These are phyloP conservation scores for Enoplosus armatus DNA, from an alignment of 2,797 vertebrate genomes.

Conservation along the genomic window DNA sequence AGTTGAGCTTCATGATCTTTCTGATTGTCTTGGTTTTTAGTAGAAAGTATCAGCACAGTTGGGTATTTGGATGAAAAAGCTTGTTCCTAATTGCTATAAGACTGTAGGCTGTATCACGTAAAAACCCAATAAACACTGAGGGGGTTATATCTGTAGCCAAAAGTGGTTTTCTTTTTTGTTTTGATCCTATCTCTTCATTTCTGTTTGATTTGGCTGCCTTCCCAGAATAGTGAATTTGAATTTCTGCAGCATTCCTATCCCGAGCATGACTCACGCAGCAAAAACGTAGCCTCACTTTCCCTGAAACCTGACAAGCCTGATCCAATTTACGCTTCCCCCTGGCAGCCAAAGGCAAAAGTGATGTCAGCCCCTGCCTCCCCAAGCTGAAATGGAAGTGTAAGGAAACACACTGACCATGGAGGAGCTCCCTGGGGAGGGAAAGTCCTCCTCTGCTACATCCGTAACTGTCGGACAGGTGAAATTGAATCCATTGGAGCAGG, in stretches of 20 bases:
- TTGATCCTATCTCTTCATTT: slow-evolving; percentile 11
- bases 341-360: slow-evolving; percentile 45
- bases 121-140: not conserved
- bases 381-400: slow-evolving; percentile 49
- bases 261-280: slow-evolving; percentile 42
- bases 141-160: not conserved
- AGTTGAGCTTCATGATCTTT: not conserved
- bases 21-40: not conserved
- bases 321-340: slow-evolving; percentile 47
- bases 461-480: slow-evolving; percentile 44
- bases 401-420: slow-evolving; percentile 52
- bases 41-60: not conserved
- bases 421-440: slow-evolving; percentile 58
- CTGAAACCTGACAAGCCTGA: slow-evolving; percentile 67
- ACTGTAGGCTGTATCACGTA: not conserved
- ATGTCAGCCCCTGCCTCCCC: slow-evolving; percentile 60
- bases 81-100: not conserved
- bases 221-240: slow-evolving; percentile 15
- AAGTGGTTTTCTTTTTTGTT: slow-evolving; percentile 3
- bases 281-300: slow-evolving; percentile 42
- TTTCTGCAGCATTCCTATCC: slow-evolving; percentile 35
- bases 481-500: slow-evolving; percentile 38
- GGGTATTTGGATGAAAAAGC: not conserved
- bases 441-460: slow-evolving; percentile 27
- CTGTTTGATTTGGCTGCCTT: slow-evolving; percentile 22